A percentile compares a stretch with the other conserved stretches of the same genome.
phyloP scores from a whole-genome alignment of 2,797 vertebrate species.

The Smutsia temminckii region DNA sequence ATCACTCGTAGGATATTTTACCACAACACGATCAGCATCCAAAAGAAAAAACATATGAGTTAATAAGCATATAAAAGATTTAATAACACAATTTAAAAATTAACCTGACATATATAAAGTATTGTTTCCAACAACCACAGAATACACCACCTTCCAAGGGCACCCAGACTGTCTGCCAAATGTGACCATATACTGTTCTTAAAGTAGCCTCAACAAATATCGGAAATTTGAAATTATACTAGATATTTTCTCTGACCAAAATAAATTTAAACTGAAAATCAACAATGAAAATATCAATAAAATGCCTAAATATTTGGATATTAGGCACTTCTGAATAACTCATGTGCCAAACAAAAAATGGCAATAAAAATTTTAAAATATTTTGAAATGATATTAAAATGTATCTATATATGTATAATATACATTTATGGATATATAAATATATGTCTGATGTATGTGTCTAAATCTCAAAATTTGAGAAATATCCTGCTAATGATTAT shows the following conservation, averaged over 20 bases:
- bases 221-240: background rate
- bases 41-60: background rate
- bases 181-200: background rate
- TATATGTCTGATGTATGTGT: too few relatives aligned
- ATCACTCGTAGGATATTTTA: background rate
- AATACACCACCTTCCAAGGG: background rate
- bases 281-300: background rate
- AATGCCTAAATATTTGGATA: background rate
- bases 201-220: background rate
- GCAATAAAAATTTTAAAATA: background rate
- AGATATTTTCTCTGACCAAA: background rate
- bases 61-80: background rate
- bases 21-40: background rate
- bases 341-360: background rate
- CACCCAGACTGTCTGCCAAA: background rate
- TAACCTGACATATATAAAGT: background rate
- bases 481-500: background rate
- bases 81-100: background rate
- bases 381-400: background rate
- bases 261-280: conserved; percentile 1
- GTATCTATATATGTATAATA: too few relatives aligned
- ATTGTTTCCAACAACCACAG: background rate
- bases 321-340: background rate
- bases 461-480: background rate
- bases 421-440: too few relatives aligned